Evolutionary conservation across 2,113 vertebrate genomes (phyloP), one percentile per base, ranked within the genome.

Genomic region (Toxostoma redivivum): DNA sequence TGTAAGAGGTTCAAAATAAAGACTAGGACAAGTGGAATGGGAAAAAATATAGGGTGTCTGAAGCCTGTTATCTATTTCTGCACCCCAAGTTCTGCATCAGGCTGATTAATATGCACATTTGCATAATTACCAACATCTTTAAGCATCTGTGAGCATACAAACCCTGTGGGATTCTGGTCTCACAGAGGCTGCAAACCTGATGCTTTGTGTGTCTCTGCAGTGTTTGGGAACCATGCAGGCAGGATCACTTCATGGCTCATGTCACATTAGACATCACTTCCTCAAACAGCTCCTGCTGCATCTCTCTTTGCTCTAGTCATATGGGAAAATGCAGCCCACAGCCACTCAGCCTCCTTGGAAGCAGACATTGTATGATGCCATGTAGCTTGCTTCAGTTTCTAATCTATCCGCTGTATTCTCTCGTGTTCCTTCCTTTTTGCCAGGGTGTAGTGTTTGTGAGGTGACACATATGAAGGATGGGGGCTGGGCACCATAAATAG

Each of bases 401-500:
- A 51, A 56, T 31, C 22, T 47, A 23, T 56, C 27, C 15, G 9
- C 40, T 80, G 12, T 42, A 15, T 45, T 84, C 9, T 64, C 40
- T 60, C 38, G 28, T 48, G 3, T 45, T 89, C n/a, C 24, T 91
- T 81, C 24, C 50, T 33, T 54, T 84, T 96, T 98, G 3, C 98
- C 98, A 23, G 97, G 93, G 5, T 79, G 48, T 70, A 58, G 20
- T 92, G 30, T 85, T 94, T 98, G 25, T 17, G 28, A 67, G 94
- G 91, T 48, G 79, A 10, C 2, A 93, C 66, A 0, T 94, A 58
- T 12, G 88, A 92, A 18, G 67, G 64, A 3, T 47, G 1, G 0
- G 97, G 80, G 15, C 97, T 96, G 48, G 74, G 51, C 96, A 94
- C 71, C 97, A 98, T 71, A 98, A 78, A 73, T 98, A 98, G 13